Conservation (phyloP, 2,113 vertebrate species). For the cat (Felis catus) region DNA sequence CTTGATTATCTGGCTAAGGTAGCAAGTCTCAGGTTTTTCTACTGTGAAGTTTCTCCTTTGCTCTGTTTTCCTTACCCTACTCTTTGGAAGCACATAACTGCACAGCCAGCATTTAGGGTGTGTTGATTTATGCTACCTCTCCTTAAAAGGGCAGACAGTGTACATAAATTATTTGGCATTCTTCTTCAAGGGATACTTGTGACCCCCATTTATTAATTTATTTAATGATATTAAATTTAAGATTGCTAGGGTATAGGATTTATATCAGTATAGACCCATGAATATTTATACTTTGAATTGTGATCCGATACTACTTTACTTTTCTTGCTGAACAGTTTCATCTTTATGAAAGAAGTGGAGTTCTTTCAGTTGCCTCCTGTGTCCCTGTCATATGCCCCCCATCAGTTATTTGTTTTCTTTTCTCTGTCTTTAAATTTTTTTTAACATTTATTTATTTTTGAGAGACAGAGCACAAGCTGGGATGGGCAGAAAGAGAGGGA, state of each 20-base stretch:
- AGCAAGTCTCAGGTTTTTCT: not conserved
- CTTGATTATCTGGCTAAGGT: not conserved
- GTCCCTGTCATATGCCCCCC: not conserved
- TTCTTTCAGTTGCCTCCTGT: not conserved
- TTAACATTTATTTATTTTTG: not conserved
- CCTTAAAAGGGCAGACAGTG: not conserved
- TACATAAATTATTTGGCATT: not conserved
- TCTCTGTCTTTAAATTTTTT: not conserved
- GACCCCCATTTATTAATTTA: not conserved
- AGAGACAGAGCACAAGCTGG: too few species aligned
- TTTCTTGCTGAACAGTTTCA: not conserved
- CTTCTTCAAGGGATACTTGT: not conserved
- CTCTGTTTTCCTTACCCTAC: not conserved
- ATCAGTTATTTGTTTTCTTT: not conserved
- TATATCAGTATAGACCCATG: not conserved
- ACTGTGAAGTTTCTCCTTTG: not conserved
- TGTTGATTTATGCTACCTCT: not conserved
- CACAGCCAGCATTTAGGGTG: not conserved
- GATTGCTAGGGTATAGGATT: not conserved
- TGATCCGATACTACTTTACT: not conserved
- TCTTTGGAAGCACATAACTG: not conserved
- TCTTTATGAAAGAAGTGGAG: not conserved
- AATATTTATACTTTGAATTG: not conserved
- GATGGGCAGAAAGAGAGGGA: too few species aligned
- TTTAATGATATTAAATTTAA: not conserved